A percentile compares a stretch with the other conserved stretches of the same genome.
Conservation (phyloP, 2,888 invertebrate genomes). For the Cryptus armator region DNA sequence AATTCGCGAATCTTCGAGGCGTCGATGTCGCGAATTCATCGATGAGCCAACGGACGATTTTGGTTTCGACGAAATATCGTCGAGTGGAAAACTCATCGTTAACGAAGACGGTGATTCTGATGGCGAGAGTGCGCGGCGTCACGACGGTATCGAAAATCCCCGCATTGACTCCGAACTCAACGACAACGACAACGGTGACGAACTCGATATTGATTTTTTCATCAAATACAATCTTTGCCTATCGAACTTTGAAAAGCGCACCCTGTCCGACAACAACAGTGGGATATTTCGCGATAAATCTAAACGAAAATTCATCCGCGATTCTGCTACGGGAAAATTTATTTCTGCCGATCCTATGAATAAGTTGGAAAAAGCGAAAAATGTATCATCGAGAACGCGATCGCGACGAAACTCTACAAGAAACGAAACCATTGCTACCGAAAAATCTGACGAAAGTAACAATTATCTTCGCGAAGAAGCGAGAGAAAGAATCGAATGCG, state of each 20-base stretch:
- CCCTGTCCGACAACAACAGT: constrained; percentile 1
- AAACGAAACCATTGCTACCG: not conserved
- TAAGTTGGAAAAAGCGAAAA: not conserved
- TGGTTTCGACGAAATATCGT: constrained; percentile 74
- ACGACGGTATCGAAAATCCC: not conserved
- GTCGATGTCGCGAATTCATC: constrained; percentile 23
- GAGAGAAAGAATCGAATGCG: constrained; percentile 3
- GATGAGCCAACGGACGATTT: constrained; percentile 70
- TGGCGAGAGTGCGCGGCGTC: constrained; percentile 53
- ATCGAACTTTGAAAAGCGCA: constrained; percentile 58
- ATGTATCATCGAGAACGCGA: not conserved
- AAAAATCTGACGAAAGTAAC: constrained; percentile 9
- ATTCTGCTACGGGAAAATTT: constrained; percentile 59
- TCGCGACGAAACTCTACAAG: not conserved
- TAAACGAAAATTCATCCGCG: constrained; percentile 23
- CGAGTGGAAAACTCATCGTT: constrained; percentile 75
- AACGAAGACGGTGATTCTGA: constrained; percentile 69
- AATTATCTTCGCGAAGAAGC: not conserved
- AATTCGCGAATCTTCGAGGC: constrained; percentile 20
- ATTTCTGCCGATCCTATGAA: not conserved
- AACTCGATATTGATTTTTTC: constrained; percentile 45
- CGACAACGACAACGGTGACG: not conserved
- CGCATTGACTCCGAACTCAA: not conserved
- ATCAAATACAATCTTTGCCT: constrained; percentile 59
- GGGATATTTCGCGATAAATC: not conserved